phyloP scores from a whole-genome alignment of 2,888 invertebrate genomes.

The Scaptomyza reducta region DNA sequence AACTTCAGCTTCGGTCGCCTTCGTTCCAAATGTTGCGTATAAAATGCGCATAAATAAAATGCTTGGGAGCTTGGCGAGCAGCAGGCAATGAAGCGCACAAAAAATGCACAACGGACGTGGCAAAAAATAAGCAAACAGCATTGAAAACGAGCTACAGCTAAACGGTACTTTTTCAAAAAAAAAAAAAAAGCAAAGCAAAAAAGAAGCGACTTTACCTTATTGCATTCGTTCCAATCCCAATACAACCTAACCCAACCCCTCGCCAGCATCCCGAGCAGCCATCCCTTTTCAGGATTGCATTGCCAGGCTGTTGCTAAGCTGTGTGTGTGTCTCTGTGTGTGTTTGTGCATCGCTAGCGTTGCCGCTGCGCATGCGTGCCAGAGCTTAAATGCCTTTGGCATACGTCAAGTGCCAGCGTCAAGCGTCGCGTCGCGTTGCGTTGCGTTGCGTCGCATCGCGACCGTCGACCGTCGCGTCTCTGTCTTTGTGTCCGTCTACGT shows the following conservation, averaged over 20 bases:
- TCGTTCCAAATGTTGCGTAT: conserved; percentile 63
- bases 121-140: conserved; percentile 29
- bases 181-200: conserved; percentile 1
- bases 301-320: conserved; percentile 16
- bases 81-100: conserved; percentile 29
- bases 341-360: conserved; percentile 26
- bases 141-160: conserved; percentile 42
- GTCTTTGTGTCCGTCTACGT: background rate
- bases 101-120: conserved; percentile 40
- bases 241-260: conserved; percentile 10
- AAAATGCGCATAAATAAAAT: conserved; percentile 74
- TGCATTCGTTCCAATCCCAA: background rate
- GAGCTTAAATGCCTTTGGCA: conserved; percentile 72
- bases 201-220: conserved; percentile 32
- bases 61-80: conserved; percentile 29
- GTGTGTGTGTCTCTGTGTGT: background rate
- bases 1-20: conserved; percentile 15
- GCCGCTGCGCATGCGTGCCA: conserved; percentile 61
- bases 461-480: conserved; percentile 9
- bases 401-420: conserved; percentile 67
- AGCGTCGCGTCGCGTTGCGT: conserved; percentile 21
- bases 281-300: conserved; percentile 49
- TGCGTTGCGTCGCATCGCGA: conserved; percentile 10
- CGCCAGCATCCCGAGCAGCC: conserved; percentile 27
- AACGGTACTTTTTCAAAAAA: conserved; percentile 63